A percentile compares a stretch with the other conserved stretches of the same genome.
These are phyloP conservation scores for Corapipo altera DNA, from an alignment of 2,113 vertebrate genomes.

Conservation along the genomic window DNA sequence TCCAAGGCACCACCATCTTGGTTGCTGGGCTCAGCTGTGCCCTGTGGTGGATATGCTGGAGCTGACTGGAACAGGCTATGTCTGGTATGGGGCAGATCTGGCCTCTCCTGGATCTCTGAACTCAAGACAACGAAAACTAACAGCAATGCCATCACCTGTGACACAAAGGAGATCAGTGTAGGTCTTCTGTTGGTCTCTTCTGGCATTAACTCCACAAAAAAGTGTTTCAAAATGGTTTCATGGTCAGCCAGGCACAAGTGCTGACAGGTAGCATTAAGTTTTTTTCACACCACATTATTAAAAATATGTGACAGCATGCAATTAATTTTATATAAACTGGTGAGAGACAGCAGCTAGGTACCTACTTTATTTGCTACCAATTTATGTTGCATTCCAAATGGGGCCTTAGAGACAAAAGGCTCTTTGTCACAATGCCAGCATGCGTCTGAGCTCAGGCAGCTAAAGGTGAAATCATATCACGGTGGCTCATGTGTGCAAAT, in stretches of 20 bases:
- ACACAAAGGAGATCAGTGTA: background rate
- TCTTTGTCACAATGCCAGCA: background rate
- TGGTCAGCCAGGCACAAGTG: background rate
- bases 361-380: background rate
- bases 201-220: background rate
- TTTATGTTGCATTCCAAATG: background rate
- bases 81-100: background rate
- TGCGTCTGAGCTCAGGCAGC: background rate
- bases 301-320: background rate
- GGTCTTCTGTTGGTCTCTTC: background rate
- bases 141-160: background rate
- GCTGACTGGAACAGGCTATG: background rate
- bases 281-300: background rate
- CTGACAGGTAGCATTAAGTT: background rate
- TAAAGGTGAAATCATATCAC: background rate
- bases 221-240: background rate
- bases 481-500: background rate
- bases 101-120: background rate
- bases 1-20: fast-evolving
- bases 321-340: background rate
- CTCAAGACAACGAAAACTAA: background rate
- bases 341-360: background rate
- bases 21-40: background rate
- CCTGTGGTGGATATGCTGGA: fast-evolving
- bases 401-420: background rate